Evolutionary conservation across 2,888 invertebrate species (phyloP), one percentile per base, ranked within the genome.

Genomic region (Vanessa cardui): DNA sequence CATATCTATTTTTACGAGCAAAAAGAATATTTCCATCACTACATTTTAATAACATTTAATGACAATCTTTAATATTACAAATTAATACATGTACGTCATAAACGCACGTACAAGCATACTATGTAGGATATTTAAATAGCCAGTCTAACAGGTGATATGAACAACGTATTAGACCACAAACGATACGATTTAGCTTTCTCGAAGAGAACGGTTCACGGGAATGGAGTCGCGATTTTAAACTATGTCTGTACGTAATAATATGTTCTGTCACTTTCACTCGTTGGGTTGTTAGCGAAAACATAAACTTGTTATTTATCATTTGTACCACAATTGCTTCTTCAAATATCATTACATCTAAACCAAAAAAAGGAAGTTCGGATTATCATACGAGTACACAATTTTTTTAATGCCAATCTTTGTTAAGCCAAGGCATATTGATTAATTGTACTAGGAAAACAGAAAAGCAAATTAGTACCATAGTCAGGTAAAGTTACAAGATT

Each of bases 261-360:
- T 56, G 39, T 18, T 39, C 56, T 56, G 56, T 56, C 56, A 56
- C 56, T 56, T 56, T 56, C 56, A 56, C 56, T 56, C 56, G 56
- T 18, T 9, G 18, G 7, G n/a, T 16, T 54, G 31, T 54, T 56
- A 39, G 39, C 56, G 39, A 39, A 56, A 39, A 56, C 18, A 39
- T 1, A 18, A 56, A 6, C 6, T 18, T 39, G 9, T n/a, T 39
- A 56, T 33, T 56, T 8, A n/a, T 39, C 18, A 39, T 56, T n/a
- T 33, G 33, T 16, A 15, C 7, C 8, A 54, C 20, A 58, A 20
- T 44, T 44, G 15, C 5, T 44, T 44, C 8, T 20, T 15, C 6
- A 44, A 20, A 18, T 58, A 44, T 15, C 44, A 9, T 39, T 44
- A 39, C 44, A 6, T 1, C 26, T 16, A 39, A 39, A 39, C 8